Conservation (phyloP, 2,113 vertebrate genomes). For the Todiramphus chloris region DNA sequence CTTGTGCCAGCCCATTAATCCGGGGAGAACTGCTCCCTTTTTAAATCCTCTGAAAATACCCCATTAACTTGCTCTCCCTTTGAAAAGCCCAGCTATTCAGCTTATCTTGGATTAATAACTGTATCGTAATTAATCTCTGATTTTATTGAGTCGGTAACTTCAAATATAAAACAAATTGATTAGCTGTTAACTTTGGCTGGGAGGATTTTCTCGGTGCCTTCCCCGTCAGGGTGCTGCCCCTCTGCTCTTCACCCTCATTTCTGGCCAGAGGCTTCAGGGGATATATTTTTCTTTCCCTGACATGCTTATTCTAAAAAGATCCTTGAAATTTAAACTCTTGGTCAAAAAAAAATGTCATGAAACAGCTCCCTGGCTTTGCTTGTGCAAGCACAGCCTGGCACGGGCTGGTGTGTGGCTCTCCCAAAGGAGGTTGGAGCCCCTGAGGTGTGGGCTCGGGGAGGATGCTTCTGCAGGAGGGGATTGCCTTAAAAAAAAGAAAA, state of each 20-base stretch:
- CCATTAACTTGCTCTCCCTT: neutral
- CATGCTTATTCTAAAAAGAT: neutral
- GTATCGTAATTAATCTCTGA: slow-evolving; percentile 5
- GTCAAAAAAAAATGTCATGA: neutral
- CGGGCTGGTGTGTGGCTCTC: neutral
- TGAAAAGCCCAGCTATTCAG: neutral
- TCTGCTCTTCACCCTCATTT: neutral
- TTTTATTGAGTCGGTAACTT: neutral
- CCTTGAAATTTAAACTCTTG: neutral
- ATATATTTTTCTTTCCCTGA: neutral
- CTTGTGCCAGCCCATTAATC: neutral
- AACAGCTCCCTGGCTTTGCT: neutral
- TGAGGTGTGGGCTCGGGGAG: accelerated
- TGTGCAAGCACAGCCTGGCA: neutral
- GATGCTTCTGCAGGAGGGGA: neutral
- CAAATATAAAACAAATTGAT: slow-evolving; percentile 6
- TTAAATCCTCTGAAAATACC: neutral
- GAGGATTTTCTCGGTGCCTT: neutral
- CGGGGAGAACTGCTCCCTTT: neutral
- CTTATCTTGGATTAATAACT: slow-evolving; percentile 1
- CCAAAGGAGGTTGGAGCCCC: neutral
- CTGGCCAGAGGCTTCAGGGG: neutral
- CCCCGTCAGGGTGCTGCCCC: neutral
- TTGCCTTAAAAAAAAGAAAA: neutral
- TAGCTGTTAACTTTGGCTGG: neutral